Conservation (phyloP, 2,797 vertebrate species). For the Notoglanidium macrostoma region DNA sequence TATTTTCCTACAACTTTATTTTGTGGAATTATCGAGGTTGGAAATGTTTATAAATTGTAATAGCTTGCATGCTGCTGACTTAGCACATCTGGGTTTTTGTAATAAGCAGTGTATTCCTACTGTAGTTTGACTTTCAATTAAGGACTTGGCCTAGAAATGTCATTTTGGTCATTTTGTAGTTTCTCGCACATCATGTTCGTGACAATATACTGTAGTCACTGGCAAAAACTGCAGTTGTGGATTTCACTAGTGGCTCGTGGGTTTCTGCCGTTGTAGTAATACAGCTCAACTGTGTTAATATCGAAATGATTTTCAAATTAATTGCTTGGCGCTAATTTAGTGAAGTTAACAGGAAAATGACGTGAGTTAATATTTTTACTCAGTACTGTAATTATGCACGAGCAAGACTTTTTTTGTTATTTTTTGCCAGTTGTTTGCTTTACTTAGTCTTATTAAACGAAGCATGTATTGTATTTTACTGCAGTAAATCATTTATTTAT, state of each 20-base stretch:
- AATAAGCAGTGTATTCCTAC: background rate
- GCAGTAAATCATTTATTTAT: background rate
- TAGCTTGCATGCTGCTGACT: constrained; percentile 7
- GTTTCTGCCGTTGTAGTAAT: background rate
- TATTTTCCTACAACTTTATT: background rate
- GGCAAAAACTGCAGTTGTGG: background rate
- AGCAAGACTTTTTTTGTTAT: no score
- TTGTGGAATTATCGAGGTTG: background rate
- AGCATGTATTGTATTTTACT: background rate
- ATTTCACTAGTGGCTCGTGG: background rate
- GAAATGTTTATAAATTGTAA: background rate
- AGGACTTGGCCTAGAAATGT: background rate
- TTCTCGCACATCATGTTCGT: background rate
- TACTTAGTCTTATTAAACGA: background rate
- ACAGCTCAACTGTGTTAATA: background rate
- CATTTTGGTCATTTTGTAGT: background rate
- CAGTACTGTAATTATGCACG: background rate
- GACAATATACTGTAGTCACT: background rate
- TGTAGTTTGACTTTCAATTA: background rate
- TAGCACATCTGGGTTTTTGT: background rate
- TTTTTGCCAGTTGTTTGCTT: background rate
- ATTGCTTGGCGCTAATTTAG: background rate
- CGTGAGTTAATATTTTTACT: background rate
- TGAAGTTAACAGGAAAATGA: background rate
- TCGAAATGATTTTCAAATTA: background rate